A percentile compares a stretch with the other conserved stretches of the same genome.
Conservation (phyloP, 2,888 invertebrate species). For the Heliconius sara region DNA sequence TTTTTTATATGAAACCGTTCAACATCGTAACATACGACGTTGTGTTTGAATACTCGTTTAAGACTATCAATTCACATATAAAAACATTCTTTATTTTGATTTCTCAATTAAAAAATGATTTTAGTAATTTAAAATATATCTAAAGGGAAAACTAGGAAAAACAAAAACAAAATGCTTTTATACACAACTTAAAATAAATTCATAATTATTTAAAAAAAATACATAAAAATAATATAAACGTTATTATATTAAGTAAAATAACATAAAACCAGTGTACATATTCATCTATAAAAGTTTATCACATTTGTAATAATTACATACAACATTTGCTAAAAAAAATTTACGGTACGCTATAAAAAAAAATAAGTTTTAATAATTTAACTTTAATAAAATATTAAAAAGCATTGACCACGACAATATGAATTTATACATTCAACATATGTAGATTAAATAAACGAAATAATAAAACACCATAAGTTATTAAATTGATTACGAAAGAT, state of each 20-base stretch:
- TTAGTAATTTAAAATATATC: background rate
- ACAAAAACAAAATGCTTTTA: background rate
- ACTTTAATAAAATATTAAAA: background rate
- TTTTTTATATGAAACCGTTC: background rate
- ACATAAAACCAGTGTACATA: background rate
- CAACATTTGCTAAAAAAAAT: background rate
- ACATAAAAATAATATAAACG: background rate
- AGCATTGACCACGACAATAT: conserved; percentile 20
- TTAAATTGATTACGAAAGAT: background rate
- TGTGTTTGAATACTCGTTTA: background rate
- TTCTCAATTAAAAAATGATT: background rate
- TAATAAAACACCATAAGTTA: background rate
- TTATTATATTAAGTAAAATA: background rate
- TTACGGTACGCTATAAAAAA: background rate
- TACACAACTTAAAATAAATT: background rate
- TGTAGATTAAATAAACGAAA: conserved; percentile 4
- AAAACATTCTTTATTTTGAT: background rate
- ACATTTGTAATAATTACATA: background rate
- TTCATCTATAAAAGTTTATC: background rate
- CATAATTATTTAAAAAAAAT: background rate
- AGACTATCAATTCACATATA: background rate
- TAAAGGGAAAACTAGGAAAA: background rate
- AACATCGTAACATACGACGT: background rate
- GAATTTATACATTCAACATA: background rate
- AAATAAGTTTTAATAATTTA: background rate